These are phyloP conservation scores for Delia radicum DNA, from an alignment of 1,140 invertebrate genomes.

Conservation along the genomic window DNA sequence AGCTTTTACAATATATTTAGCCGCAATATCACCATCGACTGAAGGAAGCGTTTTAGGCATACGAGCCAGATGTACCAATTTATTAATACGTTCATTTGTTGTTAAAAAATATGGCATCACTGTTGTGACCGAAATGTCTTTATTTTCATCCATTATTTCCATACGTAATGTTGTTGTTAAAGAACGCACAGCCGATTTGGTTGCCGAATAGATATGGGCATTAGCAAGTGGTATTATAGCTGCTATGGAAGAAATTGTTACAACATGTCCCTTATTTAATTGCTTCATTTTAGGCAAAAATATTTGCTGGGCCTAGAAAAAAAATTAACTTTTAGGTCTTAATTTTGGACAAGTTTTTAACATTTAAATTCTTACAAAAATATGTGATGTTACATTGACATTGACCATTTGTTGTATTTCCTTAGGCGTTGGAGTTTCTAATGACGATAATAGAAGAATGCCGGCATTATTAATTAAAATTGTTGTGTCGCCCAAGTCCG, in stretches of 20 bases:
- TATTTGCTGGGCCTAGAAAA: constrained; percentile 61
- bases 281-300: constrained; percentile 82
- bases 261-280: constrained; percentile 76
- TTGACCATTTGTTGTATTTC: background rate
- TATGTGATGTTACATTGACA: background rate
- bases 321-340: background rate
- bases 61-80: too few relatives aligned
- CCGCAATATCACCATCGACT: too few relatives aligned
- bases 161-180: constrained; percentile 66
- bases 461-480: background rate
- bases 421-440: background rate
- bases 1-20: too few relatives aligned
- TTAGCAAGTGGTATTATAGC: constrained; percentile 54
- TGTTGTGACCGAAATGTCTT: too few relatives aligned
- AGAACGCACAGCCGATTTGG: constrained; percentile 72
- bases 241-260: constrained; percentile 79
- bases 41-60: too few relatives aligned
- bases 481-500: background rate
- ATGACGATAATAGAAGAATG: background rate
- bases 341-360: background rate
- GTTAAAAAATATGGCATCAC: too few relatives aligned
- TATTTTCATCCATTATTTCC: background rate
- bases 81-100: too few relatives aligned
- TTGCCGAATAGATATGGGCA: constrained; percentile 61
- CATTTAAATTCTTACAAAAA: background rate